Evolutionary conservation across 2,797 vertebrate genomes (phyloP), one percentile per base, ranked within the genome.

Genomic region (Poeciliopsis gracilis): DNA sequence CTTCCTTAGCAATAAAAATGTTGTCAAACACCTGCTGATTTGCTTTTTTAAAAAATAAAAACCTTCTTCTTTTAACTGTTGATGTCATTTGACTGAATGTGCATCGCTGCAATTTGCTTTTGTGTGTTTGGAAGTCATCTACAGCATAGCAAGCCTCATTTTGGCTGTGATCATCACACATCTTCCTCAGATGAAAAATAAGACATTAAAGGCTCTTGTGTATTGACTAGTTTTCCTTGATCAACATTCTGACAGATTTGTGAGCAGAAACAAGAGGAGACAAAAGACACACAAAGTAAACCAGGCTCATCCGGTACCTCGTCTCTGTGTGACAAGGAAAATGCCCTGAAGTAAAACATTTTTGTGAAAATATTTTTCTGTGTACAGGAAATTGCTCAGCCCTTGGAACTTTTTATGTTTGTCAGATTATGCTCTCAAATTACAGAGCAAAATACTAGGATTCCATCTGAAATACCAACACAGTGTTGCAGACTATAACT

Each of bases 21-120:
- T 69, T 81, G 81, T 81, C 75, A 75, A 89, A 87, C 86, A 84
- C 77, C 88, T 90, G 86, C 78, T 80, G 67, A 80, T 82, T 75
- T 79, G 43, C 77, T 80, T 59, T 47, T 36, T 36, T 36, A 36
- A 36, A 36, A 36, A 49, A 49, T 23, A 79, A 38, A 18, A 76
- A n/a, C 15, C 8, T 46, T 59, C 76, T 70, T 47, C 25, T 81
- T 51, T 51, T 79, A 38, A 79, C 41, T 7, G n/a, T 46, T 77
- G 36, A 77, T 77, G 49, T 69, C 1, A 76, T 75, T 55, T 38
- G 38, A 28, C 20, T 49, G 5, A 30, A 55, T 30, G 15, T 30
- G 23, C 5, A 13, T 75, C 46, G 16, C 53, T 57, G 30, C 16
- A 12, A 6, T 7, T 28, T 45, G 16, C 16, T 28, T 46, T 1